Evolutionary conservation across 2,113 vertebrate species (phyloP).

Genomic region (Pitta sordida): DNA sequence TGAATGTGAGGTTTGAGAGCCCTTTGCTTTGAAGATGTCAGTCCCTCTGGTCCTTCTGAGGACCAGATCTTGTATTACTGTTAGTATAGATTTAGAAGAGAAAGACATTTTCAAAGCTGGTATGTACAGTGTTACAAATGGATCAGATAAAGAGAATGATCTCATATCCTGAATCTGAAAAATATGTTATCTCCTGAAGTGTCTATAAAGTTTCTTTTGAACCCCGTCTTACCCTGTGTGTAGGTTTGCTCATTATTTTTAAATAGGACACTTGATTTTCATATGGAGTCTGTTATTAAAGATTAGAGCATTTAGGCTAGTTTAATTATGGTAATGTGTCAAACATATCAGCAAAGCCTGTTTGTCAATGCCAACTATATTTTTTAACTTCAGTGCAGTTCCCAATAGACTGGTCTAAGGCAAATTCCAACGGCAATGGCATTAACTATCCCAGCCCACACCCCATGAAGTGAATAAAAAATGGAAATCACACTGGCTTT

Average conservation of each 20-base stretch:
- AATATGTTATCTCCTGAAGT: not conserved
- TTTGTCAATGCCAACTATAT: not conserved
- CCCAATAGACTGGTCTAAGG: not conserved
- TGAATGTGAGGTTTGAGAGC: not conserved
- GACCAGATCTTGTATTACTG: not conserved
- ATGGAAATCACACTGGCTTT: not conserved
- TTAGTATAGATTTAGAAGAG: not conserved
- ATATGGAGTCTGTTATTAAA: not conserved
- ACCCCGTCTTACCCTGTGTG: not conserved
- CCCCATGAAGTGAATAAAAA: not conserved
- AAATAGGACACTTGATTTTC: not conserved
- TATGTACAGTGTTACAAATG: fast-evolving
- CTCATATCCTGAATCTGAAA: not conserved
- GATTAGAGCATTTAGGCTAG: not conserved
- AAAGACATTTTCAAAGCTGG: not conserved
- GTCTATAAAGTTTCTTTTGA: not conserved
- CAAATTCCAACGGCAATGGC: not conserved
- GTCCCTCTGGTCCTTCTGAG: not conserved
- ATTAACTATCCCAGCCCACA: not conserved
- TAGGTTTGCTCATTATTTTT: not conserved
- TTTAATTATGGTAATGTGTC: not conserved
- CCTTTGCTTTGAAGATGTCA: not conserved
- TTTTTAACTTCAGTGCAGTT: not conserved
- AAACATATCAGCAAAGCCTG: not conserved
- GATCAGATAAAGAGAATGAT: not conserved